A percentile compares a stretch with the other conserved stretches of the same genome.
Conservation (phyloP, 92 coral and sea anemone species). For the Porites rus region DNA sequence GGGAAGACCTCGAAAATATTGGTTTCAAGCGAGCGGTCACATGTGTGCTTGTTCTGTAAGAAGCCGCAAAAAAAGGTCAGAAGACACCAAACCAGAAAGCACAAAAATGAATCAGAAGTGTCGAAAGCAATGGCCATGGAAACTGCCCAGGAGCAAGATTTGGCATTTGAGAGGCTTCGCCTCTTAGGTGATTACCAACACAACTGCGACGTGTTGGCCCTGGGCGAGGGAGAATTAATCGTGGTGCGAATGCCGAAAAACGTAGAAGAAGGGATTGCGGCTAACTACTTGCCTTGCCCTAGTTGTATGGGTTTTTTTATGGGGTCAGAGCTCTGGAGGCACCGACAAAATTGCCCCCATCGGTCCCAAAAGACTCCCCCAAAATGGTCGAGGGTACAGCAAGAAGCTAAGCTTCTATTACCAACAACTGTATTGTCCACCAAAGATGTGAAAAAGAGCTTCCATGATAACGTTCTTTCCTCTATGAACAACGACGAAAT, state of each 20-base stretch:
- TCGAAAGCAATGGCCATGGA: conserved; percentile 19
- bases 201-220: not conserved
- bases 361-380: not conserved
- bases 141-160: not conserved
- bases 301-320: conserved; percentile 58
- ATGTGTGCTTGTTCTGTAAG: not conserved
- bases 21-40: not conserved
- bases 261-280: not conserved
- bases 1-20: not conserved
- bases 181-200: conserved; percentile 4
- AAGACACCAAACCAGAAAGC: conserved; percentile 29
- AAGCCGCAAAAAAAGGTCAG: not conserved
- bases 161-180: not conserved
- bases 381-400: not conserved
- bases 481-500: conserved; percentile 32
- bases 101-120: conserved; percentile 43
- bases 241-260: conserved; percentile 35
- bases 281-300: conserved; percentile 37
- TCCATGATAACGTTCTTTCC: not conserved
- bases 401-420: conserved; percentile 11
- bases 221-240: conserved; percentile 55
- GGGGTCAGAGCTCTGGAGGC: conserved; percentile 51
- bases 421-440: not conserved
- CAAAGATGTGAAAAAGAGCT: not conserved
- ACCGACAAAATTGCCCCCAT: not conserved